Conservation (phyloP, 2,113 vertebrate species). For the Archocentrus centrarchus region DNA sequence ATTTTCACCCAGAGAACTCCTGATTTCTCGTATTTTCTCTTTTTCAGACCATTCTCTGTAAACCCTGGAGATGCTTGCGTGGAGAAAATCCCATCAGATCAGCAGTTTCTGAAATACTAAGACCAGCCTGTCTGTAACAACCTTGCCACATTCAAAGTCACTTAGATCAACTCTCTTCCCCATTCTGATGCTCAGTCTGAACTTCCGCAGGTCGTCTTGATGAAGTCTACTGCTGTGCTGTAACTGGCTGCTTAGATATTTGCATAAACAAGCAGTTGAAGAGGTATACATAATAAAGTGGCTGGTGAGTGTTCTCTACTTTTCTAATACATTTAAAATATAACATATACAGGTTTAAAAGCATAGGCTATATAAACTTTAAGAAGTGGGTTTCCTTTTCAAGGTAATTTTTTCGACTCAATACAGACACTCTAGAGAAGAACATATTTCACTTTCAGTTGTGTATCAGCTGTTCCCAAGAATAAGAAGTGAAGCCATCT, state of each 20-base stretch:
- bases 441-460: conserved; percentile 2
- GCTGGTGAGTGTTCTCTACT: too few relatives aligned
- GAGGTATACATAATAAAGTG: not conserved
- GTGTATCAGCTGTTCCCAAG: not conserved
- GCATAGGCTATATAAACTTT: not conserved
- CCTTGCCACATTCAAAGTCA: too few relatives aligned
- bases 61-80: too few relatives aligned
- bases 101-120: too few relatives aligned
- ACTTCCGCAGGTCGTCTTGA: too few relatives aligned
- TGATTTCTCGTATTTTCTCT: too few relatives aligned
- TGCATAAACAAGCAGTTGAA: not conserved
- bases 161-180: too few relatives aligned
- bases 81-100: too few relatives aligned
- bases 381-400: not conserved
- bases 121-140: not conserved
- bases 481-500: not conserved
- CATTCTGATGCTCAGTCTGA: too few relatives aligned
- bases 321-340: too few relatives aligned
- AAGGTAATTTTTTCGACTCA: not conserved
- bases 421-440: not conserved
- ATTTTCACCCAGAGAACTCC: too few relatives aligned
- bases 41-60: too few relatives aligned
- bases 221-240: not conserved
- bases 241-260: not conserved
- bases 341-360: not conserved